Conservation (phyloP, 2,797 vertebrate species). For the Podarcis siculus region DNA sequence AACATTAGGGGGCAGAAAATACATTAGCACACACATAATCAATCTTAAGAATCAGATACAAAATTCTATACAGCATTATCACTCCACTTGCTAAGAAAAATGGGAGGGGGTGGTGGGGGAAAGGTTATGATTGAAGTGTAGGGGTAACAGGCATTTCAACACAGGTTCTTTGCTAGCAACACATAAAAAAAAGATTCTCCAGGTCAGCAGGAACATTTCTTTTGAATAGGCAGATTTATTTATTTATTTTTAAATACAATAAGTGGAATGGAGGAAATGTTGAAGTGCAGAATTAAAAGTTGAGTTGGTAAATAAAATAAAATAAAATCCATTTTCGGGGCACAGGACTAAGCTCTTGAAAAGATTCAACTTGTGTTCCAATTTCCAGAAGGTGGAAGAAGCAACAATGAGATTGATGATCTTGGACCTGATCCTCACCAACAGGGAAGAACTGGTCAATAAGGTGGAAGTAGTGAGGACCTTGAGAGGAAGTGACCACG, state of each 20-base stretch:
- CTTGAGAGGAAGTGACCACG: neutral
- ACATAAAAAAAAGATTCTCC: slow-evolving; percentile 16
- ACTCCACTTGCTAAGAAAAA: slow-evolving; percentile 52
- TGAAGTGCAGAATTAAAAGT: slow-evolving; percentile 43
- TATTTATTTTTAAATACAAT: slow-evolving; percentile 6
- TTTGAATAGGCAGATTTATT: slow-evolving; percentile 25
- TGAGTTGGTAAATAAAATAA: neutral
- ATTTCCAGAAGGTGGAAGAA: no score
- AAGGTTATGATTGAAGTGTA: slow-evolving; percentile 31
- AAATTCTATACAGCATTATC: slow-evolving; percentile 61
- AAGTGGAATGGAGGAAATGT: slow-evolving; percentile 41
- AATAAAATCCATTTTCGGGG: neutral
- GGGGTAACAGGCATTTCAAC: slow-evolving; percentile 37
- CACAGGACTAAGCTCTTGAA: slow-evolving; percentile 10
- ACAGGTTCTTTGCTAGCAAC: slow-evolving; percentile 12
- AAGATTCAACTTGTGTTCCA: neutral
- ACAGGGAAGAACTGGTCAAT: no score
- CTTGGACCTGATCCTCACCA: no score
- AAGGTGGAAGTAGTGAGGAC: neutral
- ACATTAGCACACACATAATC: slow-evolving; percentile 59
- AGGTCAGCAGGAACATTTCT: slow-evolving; percentile 29
- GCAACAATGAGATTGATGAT: no score
- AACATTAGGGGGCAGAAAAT: slow-evolving; percentile 68
- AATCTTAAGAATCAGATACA: slow-evolving; percentile 53
- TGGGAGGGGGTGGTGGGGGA: slow-evolving; percentile 39